Evolutionary conservation across 1,140 invertebrate species (phyloP), one percentile per base, ranked within the genome.

Genomic region (Sminthurides bifidus): DNA sequence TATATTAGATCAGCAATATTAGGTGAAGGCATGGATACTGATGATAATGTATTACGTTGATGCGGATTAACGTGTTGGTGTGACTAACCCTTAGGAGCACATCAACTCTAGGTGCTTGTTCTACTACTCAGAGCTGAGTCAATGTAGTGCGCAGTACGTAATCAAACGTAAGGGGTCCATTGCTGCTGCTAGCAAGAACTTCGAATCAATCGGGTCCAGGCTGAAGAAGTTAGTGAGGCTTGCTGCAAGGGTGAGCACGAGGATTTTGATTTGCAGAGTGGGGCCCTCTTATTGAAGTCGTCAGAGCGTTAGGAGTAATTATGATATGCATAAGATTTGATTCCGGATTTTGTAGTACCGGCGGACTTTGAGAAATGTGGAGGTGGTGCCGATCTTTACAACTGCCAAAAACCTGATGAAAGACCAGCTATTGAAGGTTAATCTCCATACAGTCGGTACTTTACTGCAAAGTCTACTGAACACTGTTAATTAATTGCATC

Each of bases 371-470:
- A 41, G 35, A 15, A 54, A 21, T 44, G 52, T 54, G 12, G 35
- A 54, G 33, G 37, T 54, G 27, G 40, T 54, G 5, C 52, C 52
- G 8, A 54, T 54, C 8, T 54, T 54, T 30, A 54, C 52, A 17
- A 54, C 43, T 31, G 52, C 40, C 3, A 54, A 54, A 30, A 54
- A 38, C n/a, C 27, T 50, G n/a, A 46, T 59, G 51, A 54, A 53
- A 29, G 57, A 59, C n/a, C 52, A 59, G 19, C 19, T 54, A 5
- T 30, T 48, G 24, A 59, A 59, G 52, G 57, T 53, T 44, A 33
- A 21, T 43, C 38, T 41, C 23, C 38, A 15, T n/a, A 17, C 15
- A 41, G 5, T 12, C 30, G 35, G 4, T 8, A 5, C 12, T n/a
- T 35, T 8, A 31, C 31, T n/a, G n/a, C 27, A 8, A 15, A n/a